Percentiles rank a stretch among this genome's conserved stretches.
Evolutionary conservation across 2,113 vertebrate genomes (phyloP).

Genomic region (Tricholaema leucomelas): DNA sequence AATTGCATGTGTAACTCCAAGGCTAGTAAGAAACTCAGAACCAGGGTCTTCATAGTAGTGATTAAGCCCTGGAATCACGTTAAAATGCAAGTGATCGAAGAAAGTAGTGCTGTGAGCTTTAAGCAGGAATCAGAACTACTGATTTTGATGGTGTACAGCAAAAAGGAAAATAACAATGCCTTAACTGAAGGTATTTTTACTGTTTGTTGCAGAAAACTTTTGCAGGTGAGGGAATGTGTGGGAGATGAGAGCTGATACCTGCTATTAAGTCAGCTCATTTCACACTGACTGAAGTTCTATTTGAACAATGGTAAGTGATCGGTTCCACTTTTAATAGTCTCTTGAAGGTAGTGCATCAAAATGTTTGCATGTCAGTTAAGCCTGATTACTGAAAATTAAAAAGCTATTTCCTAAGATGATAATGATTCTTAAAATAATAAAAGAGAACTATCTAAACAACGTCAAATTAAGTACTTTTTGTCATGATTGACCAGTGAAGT

Average conservation of each 20-base stretch:
- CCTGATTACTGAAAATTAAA: not conserved
- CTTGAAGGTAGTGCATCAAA: not conserved
- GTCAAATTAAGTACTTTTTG: not conserved
- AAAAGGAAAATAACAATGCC: not conserved
- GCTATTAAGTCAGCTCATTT: not conserved
- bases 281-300: not conserved
- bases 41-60: not conserved
- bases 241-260: not conserved
- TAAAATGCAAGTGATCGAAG: not conserved
- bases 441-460: not conserved
- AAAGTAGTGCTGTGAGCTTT: not conserved
- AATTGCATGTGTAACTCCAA: not conserved
- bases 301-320: not conserved
- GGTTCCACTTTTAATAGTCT: not conserved
- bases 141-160: conserved; percentile 13
- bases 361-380: not conserved
- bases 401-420: not conserved
- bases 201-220: not conserved
- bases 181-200: not conserved
- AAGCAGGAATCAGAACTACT: not conserved
- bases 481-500: not conserved
- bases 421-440: not conserved
- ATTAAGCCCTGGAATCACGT: not conserved
- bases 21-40: not conserved
- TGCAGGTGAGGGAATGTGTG: not conserved